Conservation (phyloP, 2,888 invertebrate species). For the Pheosia tremula region DNA sequence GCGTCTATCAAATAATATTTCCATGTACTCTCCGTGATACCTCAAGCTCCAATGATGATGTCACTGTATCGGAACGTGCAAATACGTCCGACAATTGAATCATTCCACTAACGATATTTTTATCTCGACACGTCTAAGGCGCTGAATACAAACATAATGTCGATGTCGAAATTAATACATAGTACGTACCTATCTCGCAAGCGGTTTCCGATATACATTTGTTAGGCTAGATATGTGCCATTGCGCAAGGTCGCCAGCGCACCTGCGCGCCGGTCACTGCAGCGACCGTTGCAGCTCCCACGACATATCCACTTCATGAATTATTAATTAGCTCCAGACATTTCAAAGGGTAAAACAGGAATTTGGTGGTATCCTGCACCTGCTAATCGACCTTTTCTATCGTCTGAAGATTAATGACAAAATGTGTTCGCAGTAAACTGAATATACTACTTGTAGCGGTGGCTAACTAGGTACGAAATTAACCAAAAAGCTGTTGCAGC, state of each 20-base stretch:
- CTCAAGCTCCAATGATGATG: constrained; percentile 49
- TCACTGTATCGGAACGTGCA: constrained; percentile 58
- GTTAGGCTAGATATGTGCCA: constrained; percentile 72
- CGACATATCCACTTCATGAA: constrained; percentile 52
- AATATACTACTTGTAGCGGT: constrained; percentile 16
- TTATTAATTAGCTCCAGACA: constrained; percentile 54
- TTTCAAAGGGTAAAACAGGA: constrained; percentile 56
- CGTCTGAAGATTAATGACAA: constrained; percentile 23
- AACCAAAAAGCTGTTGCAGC: constrained; percentile 63
- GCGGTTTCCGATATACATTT: constrained; percentile 73
- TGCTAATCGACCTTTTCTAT: constrained; percentile 42
- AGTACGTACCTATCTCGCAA: constrained; percentile 60
- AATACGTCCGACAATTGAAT: constrained; percentile 46
- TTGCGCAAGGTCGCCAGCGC: constrained; percentile 78
- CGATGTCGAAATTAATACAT: constrained; percentile 66
- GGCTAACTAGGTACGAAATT: constrained; percentile 37
- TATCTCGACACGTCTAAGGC: constrained; percentile 57
- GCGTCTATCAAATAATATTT: constrained; percentile 70
- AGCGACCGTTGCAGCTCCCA: constrained; percentile 73
- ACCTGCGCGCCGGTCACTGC: constrained; percentile 68
- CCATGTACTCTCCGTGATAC: constrained; percentile 50
- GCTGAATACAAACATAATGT: constrained; percentile 49
- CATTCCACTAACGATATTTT: constrained; percentile 37
- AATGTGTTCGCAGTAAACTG: background rate
- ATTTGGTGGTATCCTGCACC: constrained; percentile 50